Conservation (phyloP, 2,113 vertebrate species). For the Chinchilla lanigera region DNA sequence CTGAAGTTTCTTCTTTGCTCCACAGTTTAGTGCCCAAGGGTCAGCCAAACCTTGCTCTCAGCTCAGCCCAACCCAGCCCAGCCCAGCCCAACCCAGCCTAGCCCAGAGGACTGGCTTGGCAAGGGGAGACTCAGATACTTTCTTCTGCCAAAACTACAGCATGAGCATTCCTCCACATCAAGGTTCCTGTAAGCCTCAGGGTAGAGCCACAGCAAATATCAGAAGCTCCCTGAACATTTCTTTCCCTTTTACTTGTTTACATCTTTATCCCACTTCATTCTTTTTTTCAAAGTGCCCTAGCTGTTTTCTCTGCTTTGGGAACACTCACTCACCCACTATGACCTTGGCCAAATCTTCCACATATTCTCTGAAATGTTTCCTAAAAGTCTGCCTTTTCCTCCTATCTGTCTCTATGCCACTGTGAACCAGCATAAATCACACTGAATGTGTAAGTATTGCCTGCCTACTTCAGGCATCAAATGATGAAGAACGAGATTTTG, state of each 20-base stretch:
- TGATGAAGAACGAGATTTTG: neutral
- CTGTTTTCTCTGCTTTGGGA: neutral
- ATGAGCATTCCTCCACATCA: fast-evolving
- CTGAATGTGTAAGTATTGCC: neutral
- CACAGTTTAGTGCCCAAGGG: neutral
- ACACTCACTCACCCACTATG: neutral
- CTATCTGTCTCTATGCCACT: neutral
- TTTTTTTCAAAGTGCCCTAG: neutral
- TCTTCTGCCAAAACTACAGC: neutral
- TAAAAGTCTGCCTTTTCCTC: neutral
- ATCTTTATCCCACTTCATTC: neutral
- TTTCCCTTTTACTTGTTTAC: neutral
- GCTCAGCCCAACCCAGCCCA: neutral
- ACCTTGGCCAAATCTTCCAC: neutral
- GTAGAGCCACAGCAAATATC: neutral
- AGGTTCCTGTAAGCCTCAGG: neutral
- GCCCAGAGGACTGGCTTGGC: neutral
- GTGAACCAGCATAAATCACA: neutral
- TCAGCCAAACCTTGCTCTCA: neutral
- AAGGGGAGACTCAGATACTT: neutral
- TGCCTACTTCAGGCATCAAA: neutral
- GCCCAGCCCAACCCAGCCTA: neutral
- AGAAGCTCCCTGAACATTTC: neutral
- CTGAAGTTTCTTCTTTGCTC: neutral
- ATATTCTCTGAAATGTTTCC: neutral